A percentile compares a stretch with the other conserved stretches of the same genome.
These are phyloP conservation scores for Drosophila pseudotalamancana DNA, from an alignment of 2,888 invertebrate species.

Conservation along the genomic window DNA sequence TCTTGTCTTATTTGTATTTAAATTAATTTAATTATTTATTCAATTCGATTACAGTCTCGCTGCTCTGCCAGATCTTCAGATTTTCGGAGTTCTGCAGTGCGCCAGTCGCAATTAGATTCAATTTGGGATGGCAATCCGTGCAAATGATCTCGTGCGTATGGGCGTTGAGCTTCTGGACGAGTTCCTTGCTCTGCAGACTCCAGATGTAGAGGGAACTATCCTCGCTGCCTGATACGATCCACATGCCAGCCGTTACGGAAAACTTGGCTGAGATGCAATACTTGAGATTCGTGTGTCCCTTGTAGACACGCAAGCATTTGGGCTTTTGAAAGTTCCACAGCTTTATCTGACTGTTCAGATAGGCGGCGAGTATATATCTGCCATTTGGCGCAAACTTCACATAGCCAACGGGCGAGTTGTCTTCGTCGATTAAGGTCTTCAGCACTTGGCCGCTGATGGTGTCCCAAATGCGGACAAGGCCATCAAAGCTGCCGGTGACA, in stretches of 20 bases:
- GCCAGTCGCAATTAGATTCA: constrained; percentile 99
- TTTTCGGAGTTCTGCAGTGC: constrained; percentile 98
- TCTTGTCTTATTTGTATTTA: no score
- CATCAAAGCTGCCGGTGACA: constrained; percentile 99
- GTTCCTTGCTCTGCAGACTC: constrained; percentile 99
- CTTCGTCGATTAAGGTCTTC: constrained; percentile 99
- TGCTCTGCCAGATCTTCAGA: constrained; percentile 99
- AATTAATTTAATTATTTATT: constrained; percentile 10
- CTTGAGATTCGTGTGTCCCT: constrained; percentile 98
- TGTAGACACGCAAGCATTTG: constrained; percentile 98
- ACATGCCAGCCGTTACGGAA: constrained; percentile 99
- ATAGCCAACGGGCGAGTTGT: constrained; percentile 99
- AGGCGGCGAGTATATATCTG: constrained; percentile 98
- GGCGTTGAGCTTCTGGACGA: constrained; percentile 98
- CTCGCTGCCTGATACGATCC: constrained; percentile 99
- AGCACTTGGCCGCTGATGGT: constrained; percentile 99
- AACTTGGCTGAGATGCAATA: constrained; percentile 99
- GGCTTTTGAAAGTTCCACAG: constrained; percentile 99
- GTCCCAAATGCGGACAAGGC: constrained; percentile 99
- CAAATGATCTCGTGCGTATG: constrained; percentile 97
- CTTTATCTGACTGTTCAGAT: constrained; percentile 98
- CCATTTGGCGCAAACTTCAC: constrained; percentile 99
- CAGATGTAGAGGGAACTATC: constrained; percentile 99
- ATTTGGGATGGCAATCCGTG: constrained; percentile 99
- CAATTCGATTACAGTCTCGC: constrained; percentile 86